Evolutionary conservation across 2,888 invertebrate genomes (phyloP).

Genomic region (Agrochola lychnidis): DNA sequence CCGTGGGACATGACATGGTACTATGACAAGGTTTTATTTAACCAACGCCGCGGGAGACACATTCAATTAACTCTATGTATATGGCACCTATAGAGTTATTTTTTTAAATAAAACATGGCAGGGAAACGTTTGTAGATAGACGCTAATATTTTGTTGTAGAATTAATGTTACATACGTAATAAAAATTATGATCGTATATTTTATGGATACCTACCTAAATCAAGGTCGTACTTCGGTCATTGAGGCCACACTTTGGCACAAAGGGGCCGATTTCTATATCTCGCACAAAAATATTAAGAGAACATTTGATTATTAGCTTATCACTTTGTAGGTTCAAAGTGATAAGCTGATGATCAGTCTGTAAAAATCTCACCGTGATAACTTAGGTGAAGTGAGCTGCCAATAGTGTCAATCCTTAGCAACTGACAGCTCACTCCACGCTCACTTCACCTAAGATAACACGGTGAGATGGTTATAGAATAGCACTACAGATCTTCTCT

Average conservation of each 20-base stretch:
- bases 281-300: background rate
- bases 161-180: background rate
- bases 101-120: conserved; percentile 6
- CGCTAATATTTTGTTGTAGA: background rate
- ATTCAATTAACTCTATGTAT: conserved; percentile 63
- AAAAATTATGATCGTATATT: background rate
- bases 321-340: background rate
- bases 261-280: background rate
- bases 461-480: no score
- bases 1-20: conserved; percentile 51
- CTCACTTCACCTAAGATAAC: no score
- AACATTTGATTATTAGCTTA: background rate
- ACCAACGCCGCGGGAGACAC: conserved; percentile 58
- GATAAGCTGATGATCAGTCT: no score
- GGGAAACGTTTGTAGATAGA: background rate
- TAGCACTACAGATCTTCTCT: no score
- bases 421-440: no score
- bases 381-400: no score
- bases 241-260: background rate
- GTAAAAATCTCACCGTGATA: no score
- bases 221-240: background rate
- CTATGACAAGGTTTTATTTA: conserved; percentile 65
- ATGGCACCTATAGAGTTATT: conserved; percentile 27
- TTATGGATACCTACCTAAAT: background rate
- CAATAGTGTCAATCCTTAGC: no score